A percentile compares a stretch with the other conserved stretches of the same genome.
Conservation (phyloP, 2,888 invertebrate genomes). For the Eupithecia exiguata region DNA sequence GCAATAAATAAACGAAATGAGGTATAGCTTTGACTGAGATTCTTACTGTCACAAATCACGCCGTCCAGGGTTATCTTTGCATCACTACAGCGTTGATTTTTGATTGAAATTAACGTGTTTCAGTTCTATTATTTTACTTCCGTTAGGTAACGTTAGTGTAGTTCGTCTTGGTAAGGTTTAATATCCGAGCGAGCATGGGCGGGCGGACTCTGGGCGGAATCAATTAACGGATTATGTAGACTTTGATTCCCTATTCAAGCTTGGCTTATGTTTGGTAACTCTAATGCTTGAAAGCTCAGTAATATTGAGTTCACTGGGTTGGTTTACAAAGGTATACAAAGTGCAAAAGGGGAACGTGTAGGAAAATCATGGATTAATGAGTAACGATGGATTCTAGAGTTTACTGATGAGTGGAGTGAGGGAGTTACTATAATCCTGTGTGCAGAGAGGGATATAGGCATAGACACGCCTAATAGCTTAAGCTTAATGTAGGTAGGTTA, state of each 20-base stretch:
- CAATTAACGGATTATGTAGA: slow-evolving; percentile 38
- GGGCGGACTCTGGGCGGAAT: slow-evolving; percentile 32
- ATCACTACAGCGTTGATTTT: not conserved
- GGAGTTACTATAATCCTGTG: not conserved
- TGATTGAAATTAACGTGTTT: not conserved
- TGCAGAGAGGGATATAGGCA: not conserved
- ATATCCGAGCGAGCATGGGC: slow-evolving; percentile 30
- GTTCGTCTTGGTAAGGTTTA: slow-evolving; percentile 32
- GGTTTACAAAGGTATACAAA: not conserved
- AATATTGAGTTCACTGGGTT: not conserved
- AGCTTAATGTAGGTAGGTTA: not conserved
- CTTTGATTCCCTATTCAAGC: slow-evolving; percentile 38
- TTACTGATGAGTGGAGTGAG: not conserved
- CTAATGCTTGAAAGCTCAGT: not conserved
- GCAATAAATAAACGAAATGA: too few species aligned
- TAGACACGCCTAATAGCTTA: not conserved
- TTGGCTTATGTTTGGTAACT: slow-evolving; percentile 28
- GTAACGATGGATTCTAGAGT: not conserved
- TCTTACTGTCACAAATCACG: not conserved
- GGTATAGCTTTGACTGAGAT: not conserved
- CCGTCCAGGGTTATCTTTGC: not conserved
- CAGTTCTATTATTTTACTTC: not conserved
- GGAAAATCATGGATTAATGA: not conserved
- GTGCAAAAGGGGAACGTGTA: not conserved
- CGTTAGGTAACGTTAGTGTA: not conserved